A percentile compares a stretch with the other conserved stretches of the same genome.
phyloP scores from a whole-genome alignment of 2,888 invertebrate genomes.

The Byasa hedistus region DNA sequence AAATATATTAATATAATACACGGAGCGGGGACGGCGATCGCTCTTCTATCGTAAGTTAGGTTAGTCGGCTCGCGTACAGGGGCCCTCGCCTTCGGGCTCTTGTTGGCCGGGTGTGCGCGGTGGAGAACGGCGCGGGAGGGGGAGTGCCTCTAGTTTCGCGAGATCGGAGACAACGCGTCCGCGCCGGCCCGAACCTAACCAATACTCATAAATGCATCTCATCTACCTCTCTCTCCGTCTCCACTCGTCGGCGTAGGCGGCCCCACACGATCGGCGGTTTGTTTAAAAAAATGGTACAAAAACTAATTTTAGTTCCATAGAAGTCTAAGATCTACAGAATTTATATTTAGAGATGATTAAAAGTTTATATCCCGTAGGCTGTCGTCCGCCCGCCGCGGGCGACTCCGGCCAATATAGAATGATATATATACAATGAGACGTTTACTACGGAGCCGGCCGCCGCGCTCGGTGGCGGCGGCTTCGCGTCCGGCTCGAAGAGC shows the following conservation, averaged over 20 bases:
- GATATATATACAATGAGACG: slow-evolving; percentile 49
- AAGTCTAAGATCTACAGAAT: slow-evolving; percentile 72
- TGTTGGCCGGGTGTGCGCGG: slow-evolving; percentile 6
- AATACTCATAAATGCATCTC: slow-evolving; percentile 13
- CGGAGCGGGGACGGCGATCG: slow-evolving; percentile 57
- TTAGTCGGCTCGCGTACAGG: slow-evolving; percentile 39
- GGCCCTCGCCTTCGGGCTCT: background rate
- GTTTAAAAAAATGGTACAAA: slow-evolving; percentile 76
- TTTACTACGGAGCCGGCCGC: slow-evolving; percentile 34
- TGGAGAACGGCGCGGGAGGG: background rate
- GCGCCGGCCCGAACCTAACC: slow-evolving; percentile 13
- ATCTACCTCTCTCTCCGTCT: slow-evolving; percentile 28
- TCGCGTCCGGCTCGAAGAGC: slow-evolving; percentile 33
- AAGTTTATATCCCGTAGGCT: slow-evolving; percentile 46
- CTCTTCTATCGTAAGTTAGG: slow-evolving; percentile 51
- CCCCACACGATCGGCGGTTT: slow-evolving; percentile 58
- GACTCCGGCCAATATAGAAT: slow-evolving; percentile 44
- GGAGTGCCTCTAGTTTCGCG: background rate
- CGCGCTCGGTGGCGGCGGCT: background rate
- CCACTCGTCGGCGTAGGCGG: slow-evolving; percentile 28
- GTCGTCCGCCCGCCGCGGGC: slow-evolving; percentile 28
- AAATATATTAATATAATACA: slow-evolving; percentile 58
- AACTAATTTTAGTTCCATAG: slow-evolving; percentile 76
- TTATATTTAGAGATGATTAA: slow-evolving; percentile 65
- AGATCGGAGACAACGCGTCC: background rate